Evolutionary conservation across 1,140 invertebrate species (phyloP).

Genomic region (Anthonomus grandis): DNA sequence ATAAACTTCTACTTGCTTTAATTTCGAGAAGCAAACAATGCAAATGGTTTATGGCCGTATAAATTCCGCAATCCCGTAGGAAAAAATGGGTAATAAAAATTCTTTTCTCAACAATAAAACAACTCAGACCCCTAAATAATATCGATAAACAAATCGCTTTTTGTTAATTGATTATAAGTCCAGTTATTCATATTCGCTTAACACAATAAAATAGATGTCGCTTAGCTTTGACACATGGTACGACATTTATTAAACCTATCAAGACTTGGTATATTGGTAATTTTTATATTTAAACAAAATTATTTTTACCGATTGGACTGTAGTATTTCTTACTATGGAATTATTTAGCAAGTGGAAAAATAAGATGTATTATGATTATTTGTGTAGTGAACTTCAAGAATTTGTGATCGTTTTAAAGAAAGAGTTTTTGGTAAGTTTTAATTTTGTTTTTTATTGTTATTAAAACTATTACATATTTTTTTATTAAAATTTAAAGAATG

Average conservation of each 20-base stretch:
- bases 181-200: slow-evolving; percentile 7
- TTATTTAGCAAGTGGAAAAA: slow-evolving; percentile 10
- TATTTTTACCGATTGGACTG: background rate
- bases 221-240: slow-evolving; percentile 12
- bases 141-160: slow-evolving; percentile 19
- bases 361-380: background rate
- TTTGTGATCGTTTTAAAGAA: too few relatives aligned
- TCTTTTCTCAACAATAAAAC: slow-evolving; percentile 8
- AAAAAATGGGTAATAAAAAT: slow-evolving; percentile 3
- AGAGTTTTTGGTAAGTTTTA: too few relatives aligned
- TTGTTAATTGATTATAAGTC: slow-evolving; percentile 12
- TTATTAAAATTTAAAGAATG: too few relatives aligned
- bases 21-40: slow-evolving; percentile 20
- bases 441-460: too few relatives aligned
- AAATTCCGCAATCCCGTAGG: slow-evolving; percentile 3
- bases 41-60: slow-evolving; percentile 18
- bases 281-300: background rate
- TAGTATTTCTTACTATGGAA: slow-evolving; percentile 1
- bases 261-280: background rate
- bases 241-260: slow-evolving; percentile 15
- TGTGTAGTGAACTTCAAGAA: slow-evolving; percentile 5
- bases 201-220: slow-evolving; percentile 13
- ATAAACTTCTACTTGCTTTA: slow-evolving; percentile 16
- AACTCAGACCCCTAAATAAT: slow-evolving; percentile 12
- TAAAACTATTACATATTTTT: too few relatives aligned